Conservation (phyloP, 2,888 invertebrate genomes). For the Caenorhabditis plicata region DNA sequence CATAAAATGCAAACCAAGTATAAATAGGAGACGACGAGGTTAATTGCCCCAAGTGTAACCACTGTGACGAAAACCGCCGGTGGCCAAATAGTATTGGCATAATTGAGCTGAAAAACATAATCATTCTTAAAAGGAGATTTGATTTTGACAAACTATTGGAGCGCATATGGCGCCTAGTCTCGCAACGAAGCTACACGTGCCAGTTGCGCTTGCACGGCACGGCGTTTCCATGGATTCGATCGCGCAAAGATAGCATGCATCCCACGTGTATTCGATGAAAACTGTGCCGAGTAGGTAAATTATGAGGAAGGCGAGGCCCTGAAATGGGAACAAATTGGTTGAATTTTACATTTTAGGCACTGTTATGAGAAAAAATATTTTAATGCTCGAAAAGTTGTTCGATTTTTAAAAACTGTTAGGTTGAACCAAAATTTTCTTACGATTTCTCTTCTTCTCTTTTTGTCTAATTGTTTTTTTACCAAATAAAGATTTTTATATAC, state of each 20-base stretch:
- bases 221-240: constrained; percentile 54
- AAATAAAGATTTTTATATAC: no score
- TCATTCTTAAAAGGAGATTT: neutral
- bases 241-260: constrained; percentile 55
- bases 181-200: constrained; percentile 53
- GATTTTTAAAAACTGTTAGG: no score
- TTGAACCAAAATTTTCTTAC: no score
- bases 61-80: constrained; percentile 50
- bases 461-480: no score
- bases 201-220: constrained; percentile 47
- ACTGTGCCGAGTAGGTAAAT: constrained; percentile 49
- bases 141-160: constrained; percentile 30
- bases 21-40: constrained; percentile 40
- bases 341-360: no score
- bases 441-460: no score
- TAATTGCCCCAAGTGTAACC: constrained; percentile 41
- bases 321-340: constrained; percentile 2
- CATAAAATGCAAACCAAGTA: no score
- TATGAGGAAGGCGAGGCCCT: constrained; percentile 45
- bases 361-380: no score
- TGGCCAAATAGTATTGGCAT: constrained; percentile 47
- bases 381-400: no score
- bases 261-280: constrained; percentile 61
- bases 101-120: constrained; percentile 36
- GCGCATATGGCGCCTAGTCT: constrained; percentile 53